These are phyloP conservation scores for Nomada fucata DNA, from an alignment of 2,888 invertebrate genomes.

Conservation along the genomic window DNA sequence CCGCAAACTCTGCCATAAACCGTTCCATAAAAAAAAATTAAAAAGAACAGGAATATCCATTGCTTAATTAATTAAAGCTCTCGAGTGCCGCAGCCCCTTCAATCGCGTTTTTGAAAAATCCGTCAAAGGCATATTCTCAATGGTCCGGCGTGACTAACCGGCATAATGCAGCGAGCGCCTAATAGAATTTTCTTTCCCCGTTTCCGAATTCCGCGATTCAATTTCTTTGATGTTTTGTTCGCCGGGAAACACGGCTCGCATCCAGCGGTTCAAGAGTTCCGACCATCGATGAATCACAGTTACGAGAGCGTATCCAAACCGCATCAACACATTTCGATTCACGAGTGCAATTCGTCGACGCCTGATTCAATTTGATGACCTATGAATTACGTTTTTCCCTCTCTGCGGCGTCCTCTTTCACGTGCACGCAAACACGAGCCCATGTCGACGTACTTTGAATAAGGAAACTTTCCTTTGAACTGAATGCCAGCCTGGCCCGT, in stretches of 20 bases:
- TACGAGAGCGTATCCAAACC: background rate
- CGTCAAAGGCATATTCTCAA: conserved; percentile 4
- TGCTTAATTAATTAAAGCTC: conserved; percentile 6
- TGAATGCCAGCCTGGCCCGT: conserved; percentile 15
- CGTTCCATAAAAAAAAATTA: background rate
- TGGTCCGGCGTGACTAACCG: background rate
- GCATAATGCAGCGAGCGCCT: background rate
- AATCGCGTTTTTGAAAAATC: background rate
- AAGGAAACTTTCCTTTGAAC: conserved; percentile 32
- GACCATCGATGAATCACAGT: conserved; percentile 12
- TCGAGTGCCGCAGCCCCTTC: background rate
- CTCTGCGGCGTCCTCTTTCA: background rate
- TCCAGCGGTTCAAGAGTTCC: background rate
- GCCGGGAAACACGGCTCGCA: background rate
- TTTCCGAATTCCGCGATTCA: background rate
- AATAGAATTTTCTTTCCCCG: background rate
- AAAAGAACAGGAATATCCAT: background rate
- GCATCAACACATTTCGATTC: conserved; percentile 25
- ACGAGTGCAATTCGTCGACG: conserved; percentile 24
- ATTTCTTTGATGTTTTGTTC: conserved; percentile 6
- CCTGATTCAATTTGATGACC: conserved; percentile 52
- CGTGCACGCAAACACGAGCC: background rate
- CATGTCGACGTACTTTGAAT: conserved; percentile 26
- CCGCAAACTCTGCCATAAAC: too few species aligned
- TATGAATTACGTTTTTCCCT: conserved; percentile 25